Evolutionary conservation across 2,888 invertebrate species (phyloP).

Genomic region (Drosophila monieri): DNA sequence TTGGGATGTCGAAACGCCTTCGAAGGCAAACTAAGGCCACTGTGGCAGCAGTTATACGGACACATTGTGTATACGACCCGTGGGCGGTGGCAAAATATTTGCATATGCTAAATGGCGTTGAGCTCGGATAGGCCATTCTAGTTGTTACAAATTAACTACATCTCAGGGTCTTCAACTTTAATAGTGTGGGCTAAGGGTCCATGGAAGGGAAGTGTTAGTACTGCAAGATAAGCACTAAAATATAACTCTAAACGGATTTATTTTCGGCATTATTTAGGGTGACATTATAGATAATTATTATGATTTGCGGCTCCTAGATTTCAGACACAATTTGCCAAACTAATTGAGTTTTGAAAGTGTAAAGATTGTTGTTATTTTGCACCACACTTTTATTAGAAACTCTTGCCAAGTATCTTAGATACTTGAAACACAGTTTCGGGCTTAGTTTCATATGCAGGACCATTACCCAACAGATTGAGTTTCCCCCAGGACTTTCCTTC

Average conservation of each 20-base stretch:
- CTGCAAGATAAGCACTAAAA: constrained; percentile 9
- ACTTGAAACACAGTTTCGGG: not conserved
- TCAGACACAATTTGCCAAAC: not conserved
- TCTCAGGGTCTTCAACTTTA: constrained; percentile 30
- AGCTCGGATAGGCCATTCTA: constrained; percentile 3
- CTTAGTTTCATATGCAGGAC: not conserved
- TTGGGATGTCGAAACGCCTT: constrained; percentile 33
- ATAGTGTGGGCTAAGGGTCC: constrained; percentile 1
- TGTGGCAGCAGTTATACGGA: constrained; percentile 15
- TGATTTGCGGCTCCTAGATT: not conserved
- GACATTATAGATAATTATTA: not conserved
- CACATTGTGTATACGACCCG: constrained; percentile 61
- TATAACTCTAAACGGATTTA: constrained; percentile 26
- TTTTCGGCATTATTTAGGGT: constrained; percentile 14
- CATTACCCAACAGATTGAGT: not conserved
- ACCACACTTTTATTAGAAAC: not conserved
- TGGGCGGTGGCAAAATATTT: constrained; percentile 62
- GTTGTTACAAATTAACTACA: constrained; percentile 44
- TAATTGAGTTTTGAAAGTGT: not conserved
- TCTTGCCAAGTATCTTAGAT: not conserved
- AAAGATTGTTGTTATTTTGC: not conserved
- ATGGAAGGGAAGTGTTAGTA: not conserved
- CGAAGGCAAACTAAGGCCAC: constrained; percentile 26
- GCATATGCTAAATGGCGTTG: constrained; percentile 53
- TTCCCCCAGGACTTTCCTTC: constrained; percentile 1